A percentile compares a stretch with the other conserved stretches of the same genome.
phyloP scores from a whole-genome alignment of 1,140 invertebrate genomes.

The Neodiprion pinetum region DNA sequence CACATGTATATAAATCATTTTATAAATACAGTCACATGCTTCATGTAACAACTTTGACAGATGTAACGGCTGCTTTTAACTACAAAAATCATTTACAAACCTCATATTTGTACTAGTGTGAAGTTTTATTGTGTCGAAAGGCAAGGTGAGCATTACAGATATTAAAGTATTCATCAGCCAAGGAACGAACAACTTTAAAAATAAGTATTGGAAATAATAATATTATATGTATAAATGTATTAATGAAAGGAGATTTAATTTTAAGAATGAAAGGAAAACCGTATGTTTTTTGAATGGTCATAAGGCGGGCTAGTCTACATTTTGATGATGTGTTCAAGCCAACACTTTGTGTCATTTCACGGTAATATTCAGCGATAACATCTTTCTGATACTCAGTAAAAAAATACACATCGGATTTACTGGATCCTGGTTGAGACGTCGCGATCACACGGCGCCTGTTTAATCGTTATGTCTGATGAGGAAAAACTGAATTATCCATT shows the following conservation, averaged over 20 bases:
- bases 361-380: neutral
- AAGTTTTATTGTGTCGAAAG: no score
- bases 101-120: no score
- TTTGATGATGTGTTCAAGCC: slow-evolving; percentile 36
- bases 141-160: no score
- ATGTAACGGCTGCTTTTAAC: neutral
- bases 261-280: slow-evolving; percentile 22
- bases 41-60: neutral
- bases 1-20: neutral
- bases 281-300: slow-evolving; percentile 51
- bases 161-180: no score
- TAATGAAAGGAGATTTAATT: neutral
- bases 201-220: no score
- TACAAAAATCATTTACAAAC: no score
- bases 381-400: neutral
- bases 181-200: no score
- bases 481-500: neutral
- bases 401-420: neutral
- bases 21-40: neutral
- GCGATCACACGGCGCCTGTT: neutral
- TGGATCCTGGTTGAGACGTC: neutral
- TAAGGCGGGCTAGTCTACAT: slow-evolving; percentile 41
- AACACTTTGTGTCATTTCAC: neutral
- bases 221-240: no score
- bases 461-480: no score